Conservation (phyloP, 2,113 vertebrate genomes). For the Entosphenus tridentatus region DNA sequence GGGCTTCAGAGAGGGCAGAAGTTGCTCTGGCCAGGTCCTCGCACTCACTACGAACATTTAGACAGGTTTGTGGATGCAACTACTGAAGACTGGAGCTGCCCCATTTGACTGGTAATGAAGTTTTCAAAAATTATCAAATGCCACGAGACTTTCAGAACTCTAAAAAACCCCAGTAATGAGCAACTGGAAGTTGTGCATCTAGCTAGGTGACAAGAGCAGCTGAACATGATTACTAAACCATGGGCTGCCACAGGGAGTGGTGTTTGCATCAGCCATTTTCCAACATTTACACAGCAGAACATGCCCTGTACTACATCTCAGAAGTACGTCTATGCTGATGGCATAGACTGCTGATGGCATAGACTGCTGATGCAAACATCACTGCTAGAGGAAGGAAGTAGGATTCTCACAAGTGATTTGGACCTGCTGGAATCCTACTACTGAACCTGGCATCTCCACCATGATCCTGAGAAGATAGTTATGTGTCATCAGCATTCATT, state of each 20-base stretch:
- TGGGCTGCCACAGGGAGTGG: conserved; percentile 3
- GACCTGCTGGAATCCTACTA: neutral
- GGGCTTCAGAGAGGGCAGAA: no score
- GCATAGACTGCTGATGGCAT: neutral
- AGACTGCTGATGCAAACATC: neutral
- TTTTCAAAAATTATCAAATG: no score
- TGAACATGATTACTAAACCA: neutral
- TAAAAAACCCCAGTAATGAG: no score
- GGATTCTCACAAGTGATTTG: neutral
- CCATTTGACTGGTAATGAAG: no score
- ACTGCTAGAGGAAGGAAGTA: neutral
- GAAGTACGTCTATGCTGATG: neutral
- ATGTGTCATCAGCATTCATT: neutral
- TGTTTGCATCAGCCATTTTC: neutral
- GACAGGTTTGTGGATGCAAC: no score
- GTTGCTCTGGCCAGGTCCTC: no score
- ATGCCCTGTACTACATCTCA: neutral
- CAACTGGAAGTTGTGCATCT: no score
- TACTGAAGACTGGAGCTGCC: no score
- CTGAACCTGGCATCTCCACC: neutral
- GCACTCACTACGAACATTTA: no score
- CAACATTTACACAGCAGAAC: neutral
- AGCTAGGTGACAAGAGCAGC: neutral
- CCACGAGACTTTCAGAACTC: no score
- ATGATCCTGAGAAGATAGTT: neutral